Base-by-base conservation (phyloP, 2,888 invertebrate genomes). In the Eristalis pertinax region DNA sequence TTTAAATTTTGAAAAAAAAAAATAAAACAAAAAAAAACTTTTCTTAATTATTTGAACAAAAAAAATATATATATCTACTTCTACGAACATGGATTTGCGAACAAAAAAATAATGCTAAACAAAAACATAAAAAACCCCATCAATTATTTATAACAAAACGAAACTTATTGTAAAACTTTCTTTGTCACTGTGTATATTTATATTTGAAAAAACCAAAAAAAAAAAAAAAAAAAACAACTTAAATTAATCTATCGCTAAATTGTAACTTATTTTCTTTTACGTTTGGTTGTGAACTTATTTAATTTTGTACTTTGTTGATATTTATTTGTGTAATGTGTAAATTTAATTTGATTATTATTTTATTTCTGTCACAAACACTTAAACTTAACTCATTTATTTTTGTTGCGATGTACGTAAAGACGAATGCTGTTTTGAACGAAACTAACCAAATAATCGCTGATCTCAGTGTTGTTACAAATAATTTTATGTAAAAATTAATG, bases 391-490 rank as follows among this genome's bases (percentile, higher is more conserved):
- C 63, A 85, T 76, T 73, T 74, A 50, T 41, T 79, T 80, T 74
- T 56, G 19, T 80, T 76, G 38, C 72, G 64, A 74, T 77, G 64
- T 73, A 70, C 35, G 41, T 74, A 68, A 83, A 83, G 80, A 87
- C 84, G 60, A 88, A 67, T 74, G 88, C 77, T 87, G 88, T 92
- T 89, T 90, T 92, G 80, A 92, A 91, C 88, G 92, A 92, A 91
- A 91, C 92, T 89, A 92, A 92, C 91, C 92, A 91, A 90, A 91
- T 92, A 88, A 91, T 92, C 89, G 91, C 91, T 81, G 91, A 93
- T 89, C 91, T 92, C 79, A 92, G 91, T 90, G 90, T 92, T 90
- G 92, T 92, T 90, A 92, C 92, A 88, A 93, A 93, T 90, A 92
- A 93, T 91, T 93, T 93, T 90, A 93, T 93, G 92, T 93, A 90